Percentiles rank a stretch among this genome's conserved stretches.
Conservation (phyloP, 2,888 invertebrate species). For the Lacanobia oleracea region DNA sequence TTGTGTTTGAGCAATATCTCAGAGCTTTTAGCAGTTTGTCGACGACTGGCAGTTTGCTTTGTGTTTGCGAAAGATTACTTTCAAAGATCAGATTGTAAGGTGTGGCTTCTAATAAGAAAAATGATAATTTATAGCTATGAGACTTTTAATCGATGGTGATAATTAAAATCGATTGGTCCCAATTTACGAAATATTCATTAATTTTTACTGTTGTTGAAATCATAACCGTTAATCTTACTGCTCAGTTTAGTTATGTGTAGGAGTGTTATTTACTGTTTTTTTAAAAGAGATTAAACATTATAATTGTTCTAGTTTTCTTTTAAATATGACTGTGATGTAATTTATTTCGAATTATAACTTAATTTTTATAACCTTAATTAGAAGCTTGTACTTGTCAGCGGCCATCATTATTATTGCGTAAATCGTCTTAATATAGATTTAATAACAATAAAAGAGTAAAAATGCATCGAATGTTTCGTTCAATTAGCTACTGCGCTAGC, state of each 20-base stretch:
- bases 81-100: conserved; percentile 46
- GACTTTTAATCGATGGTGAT: conserved; percentile 31
- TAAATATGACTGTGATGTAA: not conserved
- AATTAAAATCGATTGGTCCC: conserved; percentile 28
- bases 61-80: conserved; percentile 72
- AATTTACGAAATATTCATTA: conserved; percentile 35
- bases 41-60: conserved; percentile 68
- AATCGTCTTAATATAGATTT: conserved; percentile 23
- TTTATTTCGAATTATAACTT: conserved; percentile 1
- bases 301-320: conserved; percentile 25
- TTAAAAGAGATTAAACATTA: not conserved
- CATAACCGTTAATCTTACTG: conserved; percentile 37
- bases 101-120: conserved; percentile 48
- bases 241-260: conserved; percentile 29
- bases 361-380: conserved; percentile 5
- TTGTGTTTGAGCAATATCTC: conserved; percentile 75
- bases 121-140: conserved; percentile 26
- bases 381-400: conserved; percentile 9
- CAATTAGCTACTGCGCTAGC: conserved; percentile 52
- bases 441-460: conserved; percentile 35
- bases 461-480: conserved; percentile 27
- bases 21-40: conserved; percentile 75
- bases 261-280: conserved; percentile 35
- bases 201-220: conserved; percentile 41
- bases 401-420: conserved; percentile 14